A percentile compares a stretch with the other conserved stretches of the same genome.
These are phyloP conservation scores for Trilocha varians DNA, from an alignment of 2,888 invertebrate species.

Conservation along the genomic window DNA sequence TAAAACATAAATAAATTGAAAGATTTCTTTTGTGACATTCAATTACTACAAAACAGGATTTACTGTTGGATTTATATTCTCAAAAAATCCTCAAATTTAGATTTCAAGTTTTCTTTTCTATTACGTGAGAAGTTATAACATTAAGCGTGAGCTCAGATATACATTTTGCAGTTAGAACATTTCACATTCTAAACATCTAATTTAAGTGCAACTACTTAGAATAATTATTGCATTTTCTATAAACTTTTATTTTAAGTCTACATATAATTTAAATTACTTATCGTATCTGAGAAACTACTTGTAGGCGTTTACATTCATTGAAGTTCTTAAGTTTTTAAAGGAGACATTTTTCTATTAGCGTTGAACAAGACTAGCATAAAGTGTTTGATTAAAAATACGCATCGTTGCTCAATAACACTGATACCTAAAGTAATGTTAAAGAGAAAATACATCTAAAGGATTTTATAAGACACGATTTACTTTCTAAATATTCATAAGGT, in stretches of 20 bases:
- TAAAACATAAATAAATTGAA: no score
- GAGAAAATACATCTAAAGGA: neutral
- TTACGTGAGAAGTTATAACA: neutral
- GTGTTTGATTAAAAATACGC: neutral
- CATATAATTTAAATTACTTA: conserved; percentile 15
- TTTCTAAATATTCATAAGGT: conserved; percentile 28
- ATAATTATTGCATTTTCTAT: conserved; percentile 67
- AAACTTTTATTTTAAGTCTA: conserved; percentile 29
- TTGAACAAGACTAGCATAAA: no score
- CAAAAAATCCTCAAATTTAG: conserved; percentile 1
- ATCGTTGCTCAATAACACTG: neutral
- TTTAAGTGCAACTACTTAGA: conserved; percentile 64
- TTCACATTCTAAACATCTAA: conserved; percentile 28
- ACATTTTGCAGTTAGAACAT: conserved; percentile 15
- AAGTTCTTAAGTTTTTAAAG: no score
- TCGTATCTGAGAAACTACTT: no score
- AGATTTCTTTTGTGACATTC: no score
- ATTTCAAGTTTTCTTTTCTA: conserved; percentile 8
- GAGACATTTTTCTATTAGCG: no score
- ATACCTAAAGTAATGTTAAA: neutral
- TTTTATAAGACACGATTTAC: conserved; percentile 13
- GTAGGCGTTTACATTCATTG: no score
- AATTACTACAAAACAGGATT: neutral
- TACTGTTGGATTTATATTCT: neutral
- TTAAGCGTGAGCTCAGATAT: neutral